A percentile compares a stretch with the other conserved stretches of the same genome.
phyloP scores from a whole-genome alignment of 1,140 invertebrate genomes.

The Sminthurinus signatus region DNA sequence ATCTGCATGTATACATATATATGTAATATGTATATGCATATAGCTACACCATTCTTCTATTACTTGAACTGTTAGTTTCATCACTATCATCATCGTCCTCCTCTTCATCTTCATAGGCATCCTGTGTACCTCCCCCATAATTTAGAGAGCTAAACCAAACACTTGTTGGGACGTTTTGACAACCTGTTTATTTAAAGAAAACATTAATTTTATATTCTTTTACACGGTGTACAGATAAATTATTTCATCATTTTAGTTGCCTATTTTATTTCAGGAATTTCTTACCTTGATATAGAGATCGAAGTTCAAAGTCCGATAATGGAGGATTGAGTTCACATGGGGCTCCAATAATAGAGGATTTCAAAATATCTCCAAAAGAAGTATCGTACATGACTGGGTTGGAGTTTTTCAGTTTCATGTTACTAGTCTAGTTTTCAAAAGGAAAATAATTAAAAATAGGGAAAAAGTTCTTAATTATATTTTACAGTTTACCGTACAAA shows the following conservation, averaged over 20 bases:
- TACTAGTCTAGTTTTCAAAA: background rate
- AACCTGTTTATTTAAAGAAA: slow-evolving; percentile 43
- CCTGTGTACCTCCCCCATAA: slow-evolving; percentile 16
- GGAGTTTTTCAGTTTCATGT: slow-evolving; percentile 43
- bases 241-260: background rate
- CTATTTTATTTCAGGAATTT: background rate
- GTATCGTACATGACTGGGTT: slow-evolving; percentile 44
- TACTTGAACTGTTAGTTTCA: slow-evolving; percentile 21
- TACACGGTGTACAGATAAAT: background rate
- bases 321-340: slow-evolving; percentile 49
- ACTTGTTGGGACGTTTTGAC: slow-evolving; percentile 49
- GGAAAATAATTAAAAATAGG: background rate
- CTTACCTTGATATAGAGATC: slow-evolving; percentile 44
- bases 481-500: background rate
- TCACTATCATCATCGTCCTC: slow-evolving; percentile 18
- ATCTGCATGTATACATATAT: slow-evolving; percentile 1
- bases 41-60: slow-evolving; percentile 17
- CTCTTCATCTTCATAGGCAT: slow-evolving; percentile 22
- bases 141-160: slow-evolving; percentile 43
- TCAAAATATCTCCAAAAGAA: slow-evolving; percentile 40
- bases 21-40: background rate
- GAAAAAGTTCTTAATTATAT: background rate
- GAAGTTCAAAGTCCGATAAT: slow-evolving; percentile 47
- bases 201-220: background rate
- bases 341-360: slow-evolving; percentile 48